Evolutionary conservation across 2,888 invertebrate genomes (phyloP).

Genomic region (Tenodera sinensis): DNA sequence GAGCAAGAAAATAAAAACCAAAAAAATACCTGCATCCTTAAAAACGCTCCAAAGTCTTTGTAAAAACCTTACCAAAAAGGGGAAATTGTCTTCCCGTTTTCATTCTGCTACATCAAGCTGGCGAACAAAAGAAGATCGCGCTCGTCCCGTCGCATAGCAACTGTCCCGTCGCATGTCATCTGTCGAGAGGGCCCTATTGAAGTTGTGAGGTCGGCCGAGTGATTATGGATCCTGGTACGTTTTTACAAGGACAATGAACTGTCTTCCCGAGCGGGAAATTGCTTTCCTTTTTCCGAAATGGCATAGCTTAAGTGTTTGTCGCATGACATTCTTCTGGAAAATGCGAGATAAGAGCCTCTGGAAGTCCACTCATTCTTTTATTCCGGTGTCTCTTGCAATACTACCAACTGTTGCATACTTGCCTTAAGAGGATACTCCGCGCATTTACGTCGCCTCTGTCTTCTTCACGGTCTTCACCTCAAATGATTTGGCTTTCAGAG

Average conservation of each 20-base stretch:
- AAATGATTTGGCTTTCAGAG: not conserved
- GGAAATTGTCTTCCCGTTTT: not conserved
- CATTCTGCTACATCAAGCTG: not conserved
- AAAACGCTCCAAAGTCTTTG: not conserved
- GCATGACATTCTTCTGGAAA: not conserved
- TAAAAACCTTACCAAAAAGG: no score
- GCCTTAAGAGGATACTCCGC: not conserved
- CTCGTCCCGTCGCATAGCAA: not conserved
- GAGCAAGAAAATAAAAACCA: not conserved
- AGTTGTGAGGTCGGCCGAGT: not conserved
- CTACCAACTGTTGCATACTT: not conserved
- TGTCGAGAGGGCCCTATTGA: not conserved
- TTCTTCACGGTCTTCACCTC: not conserved
- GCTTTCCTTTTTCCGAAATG: not conserved
- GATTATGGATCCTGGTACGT: not conserved
- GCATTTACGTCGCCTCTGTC: not conserved
- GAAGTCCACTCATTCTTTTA: not conserved
- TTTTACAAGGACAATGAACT: not conserved
- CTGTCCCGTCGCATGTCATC: constrained; percentile 12
- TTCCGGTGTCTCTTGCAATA: not conserved
- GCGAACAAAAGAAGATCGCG: not conserved
- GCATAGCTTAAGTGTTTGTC: not conserved
- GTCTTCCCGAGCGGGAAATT: not conserved
- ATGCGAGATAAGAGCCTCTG: not conserved
- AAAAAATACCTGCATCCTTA: not conserved